Conservation (phyloP, 1,140 invertebrate genomes). For the Metopolophium dirhodum region DNA sequence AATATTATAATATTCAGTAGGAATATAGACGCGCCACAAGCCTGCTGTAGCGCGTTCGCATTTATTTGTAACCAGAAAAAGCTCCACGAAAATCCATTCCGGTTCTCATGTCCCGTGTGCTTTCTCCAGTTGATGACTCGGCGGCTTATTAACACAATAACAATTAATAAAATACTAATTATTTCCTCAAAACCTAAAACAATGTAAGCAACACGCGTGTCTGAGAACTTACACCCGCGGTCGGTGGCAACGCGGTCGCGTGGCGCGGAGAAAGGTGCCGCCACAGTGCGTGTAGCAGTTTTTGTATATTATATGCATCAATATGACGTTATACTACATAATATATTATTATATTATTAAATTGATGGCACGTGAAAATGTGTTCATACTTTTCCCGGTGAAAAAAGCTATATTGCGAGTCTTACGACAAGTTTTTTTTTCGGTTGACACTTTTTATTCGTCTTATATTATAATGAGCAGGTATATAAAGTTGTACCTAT, state of each 20-base stretch:
- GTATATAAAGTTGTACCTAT: not conserved
- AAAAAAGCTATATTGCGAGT: not conserved
- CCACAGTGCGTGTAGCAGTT: not conserved
- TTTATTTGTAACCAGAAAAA: not conserved
- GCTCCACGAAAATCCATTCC: not conserved
- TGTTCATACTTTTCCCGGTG: not conserved
- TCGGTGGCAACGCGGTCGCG: not conserved
- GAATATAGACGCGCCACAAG: not conserved
- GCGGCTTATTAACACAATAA: not conserved
- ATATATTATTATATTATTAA: not conserved
- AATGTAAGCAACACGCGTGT: not conserved
- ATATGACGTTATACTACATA: not conserved
- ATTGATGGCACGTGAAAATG: not conserved
- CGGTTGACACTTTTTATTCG: not conserved
- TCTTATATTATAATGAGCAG: not conserved
- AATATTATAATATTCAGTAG: not conserved
- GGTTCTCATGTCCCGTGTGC: not conserved
- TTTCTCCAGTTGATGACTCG: not conserved
- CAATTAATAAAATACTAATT: constrained; percentile 16
- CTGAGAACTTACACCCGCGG: not conserved
- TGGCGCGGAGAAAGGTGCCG: not conserved
- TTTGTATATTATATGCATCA: not conserved
- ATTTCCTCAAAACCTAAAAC: constrained; percentile 10
- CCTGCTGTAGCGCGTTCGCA: not conserved
- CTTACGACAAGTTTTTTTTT: not conserved